Base-by-base conservation (phyloP, 2,888 invertebrate genomes). In the Hydrotaea diabolus region DNA sequence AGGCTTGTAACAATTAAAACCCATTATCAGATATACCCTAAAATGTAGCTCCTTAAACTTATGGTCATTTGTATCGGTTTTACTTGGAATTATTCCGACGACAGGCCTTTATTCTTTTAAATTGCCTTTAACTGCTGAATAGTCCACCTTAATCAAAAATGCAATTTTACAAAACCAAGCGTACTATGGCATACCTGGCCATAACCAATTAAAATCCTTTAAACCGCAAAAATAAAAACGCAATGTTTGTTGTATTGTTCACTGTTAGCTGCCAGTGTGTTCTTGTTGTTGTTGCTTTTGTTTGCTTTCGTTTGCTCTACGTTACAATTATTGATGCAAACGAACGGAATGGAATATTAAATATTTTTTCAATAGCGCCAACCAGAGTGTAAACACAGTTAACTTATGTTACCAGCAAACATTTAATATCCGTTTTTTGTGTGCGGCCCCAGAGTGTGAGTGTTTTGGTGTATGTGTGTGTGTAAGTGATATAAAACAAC, bases 391-490 rank as follows among this genome's bases (percentile, higher is more conserved):
- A 79, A 66, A 79, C 19, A 79, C 43, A 74, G 66, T 74, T 46
- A 79, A 79, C 74, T 79, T 74, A 43, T 23, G 53, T 55, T 79
- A 55, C 55, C 66, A 62, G 31, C 66, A 74, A 64, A 64, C 23
- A 17, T 53, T 73, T 74, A 74, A 69, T 69, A 69, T 43, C 21
- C 39, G 43, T 77, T 43, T 55, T 66, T 49, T 62, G 23, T 43
- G 21, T n/a, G 13, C 9, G 39, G 21, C 17, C 1, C 39, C 53
- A 64, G 64, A 55, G 43, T 46, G 23, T 0, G 9, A 17, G 39
- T 8, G 26, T 8, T 8, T 11, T 8, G 13, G 74, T 82, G 87
- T 85, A 87, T 87, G 39, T 39, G 39, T 3, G 13, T 73, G 57
- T 57, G 19, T 62, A 19, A 53, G 46, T 69, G 46, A 46, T 46